Evolutionary conservation across 1,140 invertebrate species (phyloP).

Genomic region (Protaetia brevitarsis): DNA sequence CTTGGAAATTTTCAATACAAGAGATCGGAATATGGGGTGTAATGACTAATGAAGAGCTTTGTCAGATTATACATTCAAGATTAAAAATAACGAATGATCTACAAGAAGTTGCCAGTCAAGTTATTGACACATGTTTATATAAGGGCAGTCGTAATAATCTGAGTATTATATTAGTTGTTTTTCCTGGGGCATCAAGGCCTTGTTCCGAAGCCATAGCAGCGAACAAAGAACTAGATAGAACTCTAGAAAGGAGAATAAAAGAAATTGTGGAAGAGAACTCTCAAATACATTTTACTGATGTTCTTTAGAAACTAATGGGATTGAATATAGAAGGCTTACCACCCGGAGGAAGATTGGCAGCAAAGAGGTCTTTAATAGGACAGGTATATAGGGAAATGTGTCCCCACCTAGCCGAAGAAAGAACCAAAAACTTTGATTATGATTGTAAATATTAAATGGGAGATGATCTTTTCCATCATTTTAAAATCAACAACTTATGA

Average conservation of each 20-base stretch:
- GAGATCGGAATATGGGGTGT: conserved; percentile 99
- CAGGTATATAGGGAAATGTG: too few species aligned
- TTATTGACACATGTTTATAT: too few species aligned
- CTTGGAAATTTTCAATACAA: too few species aligned
- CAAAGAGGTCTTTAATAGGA: too few species aligned
- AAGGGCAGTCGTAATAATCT: conserved; percentile 99
- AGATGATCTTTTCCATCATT: too few species aligned
- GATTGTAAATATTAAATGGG: too few species aligned
- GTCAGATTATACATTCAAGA: conserved; percentile 87
- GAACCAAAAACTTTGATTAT: too few species aligned
- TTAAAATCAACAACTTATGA: too few species aligned
- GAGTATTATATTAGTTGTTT: conserved; percentile 96
- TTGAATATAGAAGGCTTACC: conserved; percentile 71
- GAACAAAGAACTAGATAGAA: conserved; percentile 83
- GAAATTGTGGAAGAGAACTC: conserved; percentile 57
- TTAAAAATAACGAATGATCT: conserved; percentile 86
- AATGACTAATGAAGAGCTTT: conserved; percentile 93
- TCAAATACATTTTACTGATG: conserved; percentile 58
- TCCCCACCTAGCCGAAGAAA: too few species aligned
- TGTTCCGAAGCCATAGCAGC: conserved; percentile 78
- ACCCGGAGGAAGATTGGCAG: too few species aligned
- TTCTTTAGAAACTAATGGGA: conserved; percentile 65
- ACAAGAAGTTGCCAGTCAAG: conserved; percentile 88
- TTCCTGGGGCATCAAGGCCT: conserved; percentile 87
- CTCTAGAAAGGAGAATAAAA: conserved; percentile 80